phyloP scores from a whole-genome alignment of 2,797 vertebrate species.

The Mareca penelope region DNA sequence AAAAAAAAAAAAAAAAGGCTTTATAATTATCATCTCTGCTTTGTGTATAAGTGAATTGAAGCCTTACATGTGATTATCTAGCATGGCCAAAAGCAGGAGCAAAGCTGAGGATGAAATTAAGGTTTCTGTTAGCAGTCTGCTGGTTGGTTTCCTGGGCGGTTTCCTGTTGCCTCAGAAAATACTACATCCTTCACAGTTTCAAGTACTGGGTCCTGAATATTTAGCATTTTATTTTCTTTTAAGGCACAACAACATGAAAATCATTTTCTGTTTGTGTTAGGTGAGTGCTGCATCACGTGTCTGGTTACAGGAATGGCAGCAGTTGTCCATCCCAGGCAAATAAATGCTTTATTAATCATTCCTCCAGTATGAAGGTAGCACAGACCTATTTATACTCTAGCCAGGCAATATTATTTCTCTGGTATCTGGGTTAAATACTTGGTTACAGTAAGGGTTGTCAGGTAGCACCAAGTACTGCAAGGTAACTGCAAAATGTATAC shows the following conservation, averaged over 20 bases:
- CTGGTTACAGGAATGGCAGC: not conserved
- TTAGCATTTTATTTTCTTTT: not conserved
- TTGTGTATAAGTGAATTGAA: not conserved
- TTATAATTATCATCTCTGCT: not conserved
- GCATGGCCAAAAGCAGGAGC: not conserved
- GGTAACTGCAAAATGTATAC: not conserved
- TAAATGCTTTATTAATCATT: not conserved
- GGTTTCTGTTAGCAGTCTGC: not conserved
- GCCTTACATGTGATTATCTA: not conserved
- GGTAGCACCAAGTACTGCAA: not conserved
- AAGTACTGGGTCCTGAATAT: not conserved
- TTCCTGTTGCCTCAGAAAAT: not conserved
- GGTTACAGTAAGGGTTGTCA: not conserved
- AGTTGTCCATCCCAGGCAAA: not conserved
- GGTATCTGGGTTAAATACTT: not conserved
- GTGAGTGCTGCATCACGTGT: not conserved
- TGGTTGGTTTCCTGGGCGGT: not conserved
- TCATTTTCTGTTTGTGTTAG: not conserved
- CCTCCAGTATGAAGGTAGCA: not conserved
- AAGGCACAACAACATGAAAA: not conserved
- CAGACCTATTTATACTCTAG: not conserved
- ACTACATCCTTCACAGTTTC: not conserved
- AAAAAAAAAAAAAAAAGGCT: not conserved
- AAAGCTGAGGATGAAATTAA: slow-evolving; percentile 16
- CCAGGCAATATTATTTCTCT: not conserved